Conservation (phyloP, 2,113 vertebrate genomes). For the Lagopus muta region DNA sequence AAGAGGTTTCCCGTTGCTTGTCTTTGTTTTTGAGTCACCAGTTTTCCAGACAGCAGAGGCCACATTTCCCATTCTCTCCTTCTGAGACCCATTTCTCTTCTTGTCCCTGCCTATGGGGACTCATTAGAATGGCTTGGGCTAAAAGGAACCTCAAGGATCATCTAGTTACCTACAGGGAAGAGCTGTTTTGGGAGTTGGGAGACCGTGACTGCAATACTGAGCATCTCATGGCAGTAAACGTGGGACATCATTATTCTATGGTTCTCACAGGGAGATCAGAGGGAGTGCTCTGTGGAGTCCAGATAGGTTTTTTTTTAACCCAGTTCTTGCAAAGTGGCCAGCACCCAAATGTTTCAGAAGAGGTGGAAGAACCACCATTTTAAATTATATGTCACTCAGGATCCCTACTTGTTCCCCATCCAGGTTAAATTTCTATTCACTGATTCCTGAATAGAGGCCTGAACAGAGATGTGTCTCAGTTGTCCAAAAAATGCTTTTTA, state of each 20-base stretch:
- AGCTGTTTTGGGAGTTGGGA: neutral
- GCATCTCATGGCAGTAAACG: rapidly evolving
- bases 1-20: neutral
- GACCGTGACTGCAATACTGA: neutral
- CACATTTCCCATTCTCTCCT: neutral
- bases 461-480: neutral
- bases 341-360: rapidly evolving
- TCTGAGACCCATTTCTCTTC: neutral
- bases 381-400: neutral
- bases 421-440: neutral
- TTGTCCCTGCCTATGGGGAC: neutral
- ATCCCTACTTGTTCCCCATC: neutral
- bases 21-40: neutral
- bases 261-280: neutral
- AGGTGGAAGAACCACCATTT: rapidly evolving
- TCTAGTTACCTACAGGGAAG: neutral
- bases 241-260: neutral
- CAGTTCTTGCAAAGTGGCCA: neutral
- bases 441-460: neutral
- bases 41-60: neutral
- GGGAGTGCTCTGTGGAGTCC: neutral
- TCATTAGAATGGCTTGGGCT: neutral
- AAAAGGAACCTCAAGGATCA: no score
- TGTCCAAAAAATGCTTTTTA: neutral
- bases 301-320: neutral